Conservation (phyloP, 1,140 invertebrate species). For the Teleogryllus occipitalis region DNA sequence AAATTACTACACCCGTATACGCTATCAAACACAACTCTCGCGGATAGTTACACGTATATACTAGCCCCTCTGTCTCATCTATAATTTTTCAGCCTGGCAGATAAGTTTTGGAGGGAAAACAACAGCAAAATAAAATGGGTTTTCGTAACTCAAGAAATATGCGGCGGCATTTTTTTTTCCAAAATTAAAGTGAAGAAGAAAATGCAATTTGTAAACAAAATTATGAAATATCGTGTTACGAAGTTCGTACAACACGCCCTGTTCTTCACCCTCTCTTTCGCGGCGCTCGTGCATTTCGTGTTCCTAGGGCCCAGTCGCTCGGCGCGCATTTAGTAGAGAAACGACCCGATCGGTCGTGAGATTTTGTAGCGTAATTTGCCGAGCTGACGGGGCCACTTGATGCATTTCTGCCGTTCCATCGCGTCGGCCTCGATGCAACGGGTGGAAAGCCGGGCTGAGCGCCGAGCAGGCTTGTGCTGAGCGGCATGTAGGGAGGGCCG, state of each 20-base stretch:
- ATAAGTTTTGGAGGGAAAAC: not conserved
- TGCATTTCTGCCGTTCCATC: not conserved
- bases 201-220: not conserved
- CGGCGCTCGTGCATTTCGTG: no score
- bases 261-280: no score
- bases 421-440: not conserved
- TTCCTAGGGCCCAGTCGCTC: not conserved
- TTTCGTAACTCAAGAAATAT: not conserved
- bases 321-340: not conserved
- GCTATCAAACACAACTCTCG: not conserved
- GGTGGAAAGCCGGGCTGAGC: not conserved
- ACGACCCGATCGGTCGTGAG: not conserved
- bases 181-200: not conserved
- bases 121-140: not conserved
- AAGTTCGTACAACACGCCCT: no score
- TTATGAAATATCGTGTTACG: not conserved
- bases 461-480: no score
- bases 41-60: not conserved
- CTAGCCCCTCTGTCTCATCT: not conserved
- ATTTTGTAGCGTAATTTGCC: not conserved
- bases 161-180: not conserved
- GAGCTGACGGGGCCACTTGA: not conserved
- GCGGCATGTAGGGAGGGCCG: no score
- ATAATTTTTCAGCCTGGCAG: not conserved
- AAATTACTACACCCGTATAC: not conserved